Evolutionary conservation across 2,113 vertebrate genomes (phyloP), one percentile per base, ranked within the genome.

Genomic region (Pontoporia blainvillei): DNA sequence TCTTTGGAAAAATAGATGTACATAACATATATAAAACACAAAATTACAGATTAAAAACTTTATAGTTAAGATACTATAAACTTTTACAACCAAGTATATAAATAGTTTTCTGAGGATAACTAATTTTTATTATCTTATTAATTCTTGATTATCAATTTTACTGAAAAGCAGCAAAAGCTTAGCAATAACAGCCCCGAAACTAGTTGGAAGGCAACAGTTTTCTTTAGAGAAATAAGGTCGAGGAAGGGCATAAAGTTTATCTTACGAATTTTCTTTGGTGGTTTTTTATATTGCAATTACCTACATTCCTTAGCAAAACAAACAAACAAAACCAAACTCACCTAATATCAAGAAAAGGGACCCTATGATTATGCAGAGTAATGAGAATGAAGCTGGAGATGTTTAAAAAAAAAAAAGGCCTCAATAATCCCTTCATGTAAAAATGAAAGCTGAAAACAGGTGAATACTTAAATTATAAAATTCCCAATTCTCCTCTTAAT

Each of bases 381-480:
- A 69, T 49, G 23, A 97, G 23, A 94, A 78, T 59, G 14, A 96
- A 92, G 8, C 36, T 86, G 6, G 36, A 91, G 2, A 49, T n/a
- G 3, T 87, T 79, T n/a, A n/a, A 39, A 62, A 73, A 62, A 41
- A 9, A 11, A 90, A 54, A 73, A 86, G 82, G 20, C 9, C 36
- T 73, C 44, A 72, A 41, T 84, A 81, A 81, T 75, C 14, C 6
- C 23, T 49, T 67, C 49, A 92, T 36, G 3, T 72, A 93, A 82
- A 93, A 96, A 81, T 52, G 62, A 69, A 86, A 83, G 27, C 13
- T 96, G 44, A 17, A 44, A 79, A 20, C 8, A 86, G 36, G 14
- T 64, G 36, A 85, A 5, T 88, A 52, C 20, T 72, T 87, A 89
- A 83, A 41, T 93, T 89, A 61, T 49, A 79, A 90, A 95, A 94